Base-by-base conservation (phyloP, 2,113 vertebrate species). In the Dasyprocta punctata region DNA sequence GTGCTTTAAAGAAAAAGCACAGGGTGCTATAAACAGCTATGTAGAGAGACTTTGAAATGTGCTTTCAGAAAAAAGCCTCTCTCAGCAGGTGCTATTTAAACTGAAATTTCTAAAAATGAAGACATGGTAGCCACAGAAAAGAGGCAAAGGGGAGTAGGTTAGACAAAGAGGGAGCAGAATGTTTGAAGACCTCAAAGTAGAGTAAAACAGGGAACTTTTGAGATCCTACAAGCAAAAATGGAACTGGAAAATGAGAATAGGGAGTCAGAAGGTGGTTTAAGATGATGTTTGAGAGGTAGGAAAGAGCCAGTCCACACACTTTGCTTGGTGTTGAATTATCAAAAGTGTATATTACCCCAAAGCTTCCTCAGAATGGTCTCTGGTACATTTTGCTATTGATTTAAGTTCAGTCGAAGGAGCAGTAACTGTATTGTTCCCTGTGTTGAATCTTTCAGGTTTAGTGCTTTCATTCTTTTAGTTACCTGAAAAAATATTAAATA, bases 401-500 rank as follows among this genome's bases (percentile, higher is more conserved):
- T 75, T 88, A 73, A 63, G 58, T 96, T 92, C n/a, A 47, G 3
- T 4, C 84, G 52, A 93, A 89, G 80, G 86, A 69, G 19, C 49
- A 63, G 22, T n/a, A 22, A 2, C 4, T 33, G 0, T 52, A 61
- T n/a, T n/a, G 10, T 82, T 71, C 36, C 49, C 36, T 69, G 10
- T 12, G 24, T 49, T 71, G 36, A 67, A 36, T 60, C 33, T 86
- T 95, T 13, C 47, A 10, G 56, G 5, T 84, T 81, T 61, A 89
- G 73, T 58, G n/a, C 47, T 86, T 94, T 86, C 56, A 75, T 84
- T 87, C 22, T 36, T 90, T 52, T 49, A 92, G 0, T 82, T 92
- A 44, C n/a, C 83, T 96, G 61, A 69, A 91, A 94, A 95, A 80
- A 84, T 60, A n/a, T 49, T 88, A 87, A 84, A 86, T 61, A 61